These are phyloP conservation scores for Dipodomys spectabilis DNA, from an alignment of 2,113 vertebrate species.

Conservation along the genomic window DNA sequence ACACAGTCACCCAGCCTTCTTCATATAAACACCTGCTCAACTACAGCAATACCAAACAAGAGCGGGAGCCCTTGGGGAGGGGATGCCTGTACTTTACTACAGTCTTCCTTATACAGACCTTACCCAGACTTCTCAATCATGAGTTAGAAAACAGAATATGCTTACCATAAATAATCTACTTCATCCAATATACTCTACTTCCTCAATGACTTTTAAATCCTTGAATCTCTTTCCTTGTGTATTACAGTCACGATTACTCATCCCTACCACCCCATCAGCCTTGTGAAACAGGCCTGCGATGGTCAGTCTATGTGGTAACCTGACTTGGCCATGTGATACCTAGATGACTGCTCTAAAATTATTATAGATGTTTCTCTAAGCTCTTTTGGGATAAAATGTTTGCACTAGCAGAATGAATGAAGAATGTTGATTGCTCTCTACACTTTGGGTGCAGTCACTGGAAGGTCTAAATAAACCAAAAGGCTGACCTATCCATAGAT, in stretches of 20 bases:
- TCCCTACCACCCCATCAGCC: not conserved
- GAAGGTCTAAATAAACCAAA: not conserved
- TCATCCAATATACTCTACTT: rapidly evolving
- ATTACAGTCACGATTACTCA: rapidly evolving
- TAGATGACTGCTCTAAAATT: too few species aligned
- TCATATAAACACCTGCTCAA: not conserved
- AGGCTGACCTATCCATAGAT: not conserved
- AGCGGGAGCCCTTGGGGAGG: rapidly evolving
- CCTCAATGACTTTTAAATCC: not conserved
- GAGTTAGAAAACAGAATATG: too few species aligned
- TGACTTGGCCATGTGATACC: not conserved
- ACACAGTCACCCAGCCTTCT: rapidly evolving
- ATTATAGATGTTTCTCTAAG: not conserved
- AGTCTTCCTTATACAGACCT: rapidly evolving
- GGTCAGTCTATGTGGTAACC: too few species aligned
- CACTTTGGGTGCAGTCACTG: not conserved
- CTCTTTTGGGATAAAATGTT: not conserved
- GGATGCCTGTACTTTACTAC: not conserved
- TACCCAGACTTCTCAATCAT: not conserved
- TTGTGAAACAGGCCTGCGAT: not conserved
- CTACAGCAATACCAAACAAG: rapidly evolving
- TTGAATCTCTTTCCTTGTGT: not conserved
- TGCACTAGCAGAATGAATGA: not conserved
- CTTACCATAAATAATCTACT: rapidly evolving
- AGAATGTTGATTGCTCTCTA: not conserved